A percentile compares a stretch with the other conserved stretches of the same genome.
Conservation (phyloP, 1,140 invertebrate genomes). For the Gonioctena quinquepunctata region DNA sequence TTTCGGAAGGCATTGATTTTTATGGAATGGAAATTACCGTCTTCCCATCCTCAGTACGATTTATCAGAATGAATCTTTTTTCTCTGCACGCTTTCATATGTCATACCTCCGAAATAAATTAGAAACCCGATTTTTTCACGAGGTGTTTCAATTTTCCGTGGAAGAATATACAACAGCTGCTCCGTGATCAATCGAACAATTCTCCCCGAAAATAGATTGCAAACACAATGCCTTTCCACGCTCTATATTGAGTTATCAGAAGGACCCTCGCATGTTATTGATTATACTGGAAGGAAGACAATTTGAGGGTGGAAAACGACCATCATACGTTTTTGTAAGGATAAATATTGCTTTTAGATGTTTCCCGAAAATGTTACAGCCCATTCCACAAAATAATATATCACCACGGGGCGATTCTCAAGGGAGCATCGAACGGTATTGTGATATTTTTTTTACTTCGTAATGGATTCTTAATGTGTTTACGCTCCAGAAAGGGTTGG, state of each 20-base stretch:
- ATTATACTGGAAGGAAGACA: conserved; percentile 2
- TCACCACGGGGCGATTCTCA: too few species aligned
- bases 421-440: background rate
- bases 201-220: background rate
- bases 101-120: too few species aligned
- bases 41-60: too few species aligned
- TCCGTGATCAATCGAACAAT: background rate
- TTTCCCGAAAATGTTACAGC: conserved; percentile 8
- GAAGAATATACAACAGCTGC: background rate
- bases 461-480: background rate
- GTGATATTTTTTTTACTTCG: background rate
- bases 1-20: too few species aligned
- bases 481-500: background rate
- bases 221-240: background rate
- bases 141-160: background rate
- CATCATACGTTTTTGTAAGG: conserved; percentile 12
- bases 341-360: conserved; percentile 10
- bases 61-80: too few species aligned
- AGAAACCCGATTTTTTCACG: background rate
- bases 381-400: conserved; percentile 4
- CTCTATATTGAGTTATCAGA: background rate
- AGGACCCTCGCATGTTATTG: conserved; percentile 6
- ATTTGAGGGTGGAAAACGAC: background rate
- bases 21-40: too few species aligned
- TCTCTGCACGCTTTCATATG: too few species aligned